Base-by-base conservation (phyloP, 2,888 invertebrate species). In the Anaspis maculata region DNA sequence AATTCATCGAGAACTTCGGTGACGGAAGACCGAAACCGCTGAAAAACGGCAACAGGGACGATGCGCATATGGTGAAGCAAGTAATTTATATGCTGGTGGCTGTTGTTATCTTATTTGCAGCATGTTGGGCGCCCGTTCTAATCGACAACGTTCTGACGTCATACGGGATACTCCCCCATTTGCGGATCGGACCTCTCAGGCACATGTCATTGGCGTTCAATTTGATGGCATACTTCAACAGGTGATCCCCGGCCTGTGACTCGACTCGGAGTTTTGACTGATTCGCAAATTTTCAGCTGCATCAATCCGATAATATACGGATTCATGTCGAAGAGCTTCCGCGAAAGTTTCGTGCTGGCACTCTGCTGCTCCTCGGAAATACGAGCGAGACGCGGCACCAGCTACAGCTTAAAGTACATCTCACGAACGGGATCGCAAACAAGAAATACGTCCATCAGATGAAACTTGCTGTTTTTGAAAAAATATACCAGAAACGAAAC, bases 71-170 rank as follows among this genome's bases (percentile, higher is more conserved):
- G 48, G 62, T 62, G 1, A 59, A 60, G 26, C 66, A 82, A 77
- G 80, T 82, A n/a, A 75, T 82, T 45, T 79, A 76, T 59, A 83
- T 83, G 82, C 62, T 83, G 45, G 75, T 80, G 2, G 75, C 77
- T 1, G 77, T 83, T 11, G 77, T 83, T 23, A 67, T 77, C 1
- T 63, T 82, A 16, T 83, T 81, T 59, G 71, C 74, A 12, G 56
- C 80, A 26, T 82, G 82, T 55, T 83, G 81, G 82, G 71, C 72
- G 16, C 83, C 83, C 1, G 60, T 77, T 43, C 64, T 79, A 24
- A 67, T 78, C 30, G 76, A 77, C 56, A 77, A 80, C 52, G 67
- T 80, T 2, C 68, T 83, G 12, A 77, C 74, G 2, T 71, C 79
- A 1, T 79, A 76, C 52, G 70, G 66, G 1, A 49, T 73, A 13